phyloP scores from a whole-genome alignment of 2,888 invertebrate species.

The Graphium colonna region DNA sequence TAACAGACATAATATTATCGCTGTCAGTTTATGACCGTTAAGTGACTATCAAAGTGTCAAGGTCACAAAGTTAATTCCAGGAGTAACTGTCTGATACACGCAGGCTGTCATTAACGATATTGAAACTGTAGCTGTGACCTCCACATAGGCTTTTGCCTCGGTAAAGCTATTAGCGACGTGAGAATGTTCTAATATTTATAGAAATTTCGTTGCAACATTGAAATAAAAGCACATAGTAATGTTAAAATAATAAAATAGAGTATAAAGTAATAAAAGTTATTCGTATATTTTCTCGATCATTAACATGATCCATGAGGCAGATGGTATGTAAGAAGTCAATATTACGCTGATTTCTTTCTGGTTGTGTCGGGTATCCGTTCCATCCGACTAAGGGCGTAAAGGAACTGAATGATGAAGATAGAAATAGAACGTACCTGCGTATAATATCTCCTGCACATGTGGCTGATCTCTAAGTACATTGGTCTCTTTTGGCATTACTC shows the following conservation, averaged over 20 bases:
- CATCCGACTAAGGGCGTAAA: no score
- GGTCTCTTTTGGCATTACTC: no score
- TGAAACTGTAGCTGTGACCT: conserved; percentile 22
- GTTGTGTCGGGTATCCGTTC: no score
- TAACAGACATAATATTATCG: neutral
- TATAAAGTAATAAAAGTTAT: neutral
- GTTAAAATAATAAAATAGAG: neutral
- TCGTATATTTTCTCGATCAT: neutral
- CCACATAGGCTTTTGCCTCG: conserved; percentile 18
- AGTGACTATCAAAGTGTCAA: conserved; percentile 18
- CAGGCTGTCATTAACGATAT: conserved; percentile 20
- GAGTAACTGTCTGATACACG: conserved; percentile 22
- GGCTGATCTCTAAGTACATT: no score
- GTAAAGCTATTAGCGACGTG: conserved; percentile 16
- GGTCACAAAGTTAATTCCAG: conserved; percentile 8
- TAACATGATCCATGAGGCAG: no score
- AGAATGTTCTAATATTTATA: conserved; percentile 9
- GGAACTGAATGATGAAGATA: no score
- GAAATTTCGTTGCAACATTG: neutral
- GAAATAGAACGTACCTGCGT: no score
- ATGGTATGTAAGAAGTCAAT: no score
- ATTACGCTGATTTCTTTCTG: no score
- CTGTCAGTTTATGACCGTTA: neutral
- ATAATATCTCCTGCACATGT: no score
- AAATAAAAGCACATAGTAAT: neutral